Conservation (phyloP, 2,113 vertebrate genomes). For the Neofelis nebulosa region DNA sequence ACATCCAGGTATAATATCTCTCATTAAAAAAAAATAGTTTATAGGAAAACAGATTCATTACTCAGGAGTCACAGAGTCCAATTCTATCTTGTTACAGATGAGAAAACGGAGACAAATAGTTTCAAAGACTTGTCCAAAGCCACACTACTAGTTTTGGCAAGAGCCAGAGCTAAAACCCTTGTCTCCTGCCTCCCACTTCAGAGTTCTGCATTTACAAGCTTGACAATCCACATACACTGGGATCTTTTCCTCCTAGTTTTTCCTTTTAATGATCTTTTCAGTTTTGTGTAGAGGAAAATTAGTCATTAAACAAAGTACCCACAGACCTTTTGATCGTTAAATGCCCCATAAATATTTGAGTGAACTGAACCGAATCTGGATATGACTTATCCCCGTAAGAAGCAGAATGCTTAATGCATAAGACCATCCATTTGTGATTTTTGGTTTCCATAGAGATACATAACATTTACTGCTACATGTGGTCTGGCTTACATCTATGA, state of each 20-base stretch:
- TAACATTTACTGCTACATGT: conserved; percentile 74
- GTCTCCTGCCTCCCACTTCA: background rate
- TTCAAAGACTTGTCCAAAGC: background rate
- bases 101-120: background rate
- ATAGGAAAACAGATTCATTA: background rate
- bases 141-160: background rate
- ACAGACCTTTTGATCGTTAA: background rate
- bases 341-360: conserved; percentile 28
- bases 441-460: conserved; percentile 71
- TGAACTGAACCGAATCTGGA: conserved; percentile 18
- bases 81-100: background rate
- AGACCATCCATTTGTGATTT: conserved; percentile 61
- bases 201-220: background rate
- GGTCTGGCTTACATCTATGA: conserved; percentile 72
- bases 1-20: background rate
- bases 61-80: background rate
- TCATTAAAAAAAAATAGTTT: background rate
- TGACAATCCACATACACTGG: background rate
- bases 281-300: conserved; percentile 37
- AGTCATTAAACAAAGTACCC: conserved; percentile 13
- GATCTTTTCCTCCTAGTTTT: conserved; percentile 8
- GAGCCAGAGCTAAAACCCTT: background rate
- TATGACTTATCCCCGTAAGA: conserved; percentile 39
- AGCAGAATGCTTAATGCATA: conserved; percentile 45
- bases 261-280: background rate